These are phyloP conservation scores for Todus mexicanus DNA, from an alignment of 2,797 vertebrate species.

Conservation along the genomic window DNA sequence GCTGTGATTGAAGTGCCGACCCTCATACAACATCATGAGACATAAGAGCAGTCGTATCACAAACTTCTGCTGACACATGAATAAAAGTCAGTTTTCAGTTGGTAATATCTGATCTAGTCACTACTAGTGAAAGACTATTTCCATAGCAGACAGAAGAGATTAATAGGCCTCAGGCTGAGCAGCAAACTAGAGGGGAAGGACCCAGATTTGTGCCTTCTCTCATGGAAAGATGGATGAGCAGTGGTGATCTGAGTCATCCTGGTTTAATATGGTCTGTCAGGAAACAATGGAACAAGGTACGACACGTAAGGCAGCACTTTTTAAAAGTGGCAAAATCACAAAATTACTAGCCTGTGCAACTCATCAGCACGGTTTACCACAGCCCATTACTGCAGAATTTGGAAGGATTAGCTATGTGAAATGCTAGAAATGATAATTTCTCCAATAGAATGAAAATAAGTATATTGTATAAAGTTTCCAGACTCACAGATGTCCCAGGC, in stretches of 20 bases:
- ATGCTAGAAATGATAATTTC: constrained; percentile 21
- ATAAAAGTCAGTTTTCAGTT: neutral
- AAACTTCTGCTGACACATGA: neutral
- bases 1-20: neutral
- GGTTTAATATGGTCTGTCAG: neutral
- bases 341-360: neutral
- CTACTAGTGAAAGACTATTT: neutral
- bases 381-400: neutral
- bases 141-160: neutral
- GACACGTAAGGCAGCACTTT: neutral
- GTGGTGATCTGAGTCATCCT: neutral
- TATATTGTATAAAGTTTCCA: constrained; percentile 34
- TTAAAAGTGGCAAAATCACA: constrained; percentile 7
- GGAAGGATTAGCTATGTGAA: constrained; percentile 8
- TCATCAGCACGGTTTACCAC: constrained; percentile 8
- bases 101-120: neutral
- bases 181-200: neutral
- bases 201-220: neutral
- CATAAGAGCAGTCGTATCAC: neutral
- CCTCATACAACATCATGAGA: neutral
- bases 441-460: constrained; percentile 40
- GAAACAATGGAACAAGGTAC: neutral
- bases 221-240: neutral
- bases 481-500: constrained; percentile 10
- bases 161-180: neutral